Evolutionary conservation across 2,113 vertebrate species (phyloP).

Genomic region (Orthonyx spaldingii): DNA sequence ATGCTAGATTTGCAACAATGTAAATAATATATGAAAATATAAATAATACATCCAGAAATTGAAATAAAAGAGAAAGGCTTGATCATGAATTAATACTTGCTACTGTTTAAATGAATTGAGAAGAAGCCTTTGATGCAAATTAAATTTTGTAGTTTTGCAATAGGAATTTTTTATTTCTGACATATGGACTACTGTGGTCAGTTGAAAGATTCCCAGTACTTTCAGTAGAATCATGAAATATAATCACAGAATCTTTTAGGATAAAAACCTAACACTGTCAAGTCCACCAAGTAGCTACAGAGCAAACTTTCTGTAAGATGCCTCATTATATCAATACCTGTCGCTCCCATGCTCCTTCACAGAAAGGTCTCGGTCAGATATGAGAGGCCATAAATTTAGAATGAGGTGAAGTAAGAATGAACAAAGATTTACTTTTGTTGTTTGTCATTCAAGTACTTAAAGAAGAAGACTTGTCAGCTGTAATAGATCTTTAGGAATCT

Average conservation of each 20-base stretch:
- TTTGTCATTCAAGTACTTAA: slow-evolving; percentile 39
- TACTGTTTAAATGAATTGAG: neutral
- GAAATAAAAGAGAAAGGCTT: neutral
- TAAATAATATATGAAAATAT: neutral
- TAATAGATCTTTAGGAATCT: neutral
- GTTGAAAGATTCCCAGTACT: neutral
- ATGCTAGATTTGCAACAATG: neutral
- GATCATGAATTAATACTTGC: neutral
- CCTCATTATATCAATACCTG: neutral
- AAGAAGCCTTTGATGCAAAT: neutral
- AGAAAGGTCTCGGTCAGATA: neutral
- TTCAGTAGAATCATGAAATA: neutral
- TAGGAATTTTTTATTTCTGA: neutral
- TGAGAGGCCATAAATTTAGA: neutral
- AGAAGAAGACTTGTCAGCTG: neutral
- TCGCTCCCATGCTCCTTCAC: neutral
- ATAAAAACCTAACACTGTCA: neutral
- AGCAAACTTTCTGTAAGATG: neutral
- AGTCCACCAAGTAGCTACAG: neutral
- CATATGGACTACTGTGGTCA: accelerated
- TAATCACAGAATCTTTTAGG: neutral
- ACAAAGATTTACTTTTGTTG: neutral
- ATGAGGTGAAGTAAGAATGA: slow-evolving; percentile 33
- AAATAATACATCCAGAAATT: neutral
- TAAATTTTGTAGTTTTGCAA: neutral